A percentile compares a stretch with the other conserved stretches of the same genome.
Evolutionary conservation across 2,888 invertebrate species (phyloP).

Genomic region (Lutraria lutraria): DNA sequence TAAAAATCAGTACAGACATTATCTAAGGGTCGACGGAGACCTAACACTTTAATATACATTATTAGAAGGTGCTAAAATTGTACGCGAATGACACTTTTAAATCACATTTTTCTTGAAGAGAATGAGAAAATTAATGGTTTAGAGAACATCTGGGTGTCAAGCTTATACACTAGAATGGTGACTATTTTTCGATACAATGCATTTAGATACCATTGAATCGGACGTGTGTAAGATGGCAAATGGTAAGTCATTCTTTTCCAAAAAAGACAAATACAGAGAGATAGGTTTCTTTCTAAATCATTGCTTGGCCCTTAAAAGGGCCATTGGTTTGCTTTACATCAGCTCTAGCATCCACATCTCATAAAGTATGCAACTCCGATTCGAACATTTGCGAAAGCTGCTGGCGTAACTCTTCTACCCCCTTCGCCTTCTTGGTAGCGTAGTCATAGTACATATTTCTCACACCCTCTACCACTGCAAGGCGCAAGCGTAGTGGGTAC

Average conservation of each 20-base stretch:
- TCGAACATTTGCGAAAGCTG: constrained; percentile 12
- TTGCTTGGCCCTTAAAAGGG: constrained; percentile 66
- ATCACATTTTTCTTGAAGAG: too few species aligned
- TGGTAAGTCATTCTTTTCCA: background rate
- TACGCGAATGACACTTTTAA: too few species aligned
- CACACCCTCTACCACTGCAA: constrained; percentile 75
- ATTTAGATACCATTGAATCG: too few species aligned
- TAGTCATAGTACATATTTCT: constrained; percentile 74
- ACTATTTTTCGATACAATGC: too few species aligned
- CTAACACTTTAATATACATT: too few species aligned
- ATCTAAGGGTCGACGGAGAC: too few species aligned
- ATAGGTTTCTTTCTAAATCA: constrained; percentile 41
- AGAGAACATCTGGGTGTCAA: too few species aligned
- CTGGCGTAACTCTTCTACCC: constrained; percentile 45
- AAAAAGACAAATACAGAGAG: constrained; percentile 37
- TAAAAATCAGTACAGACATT: too few species aligned
- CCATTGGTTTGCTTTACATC: constrained; percentile 36
- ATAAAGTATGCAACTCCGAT: constrained; percentile 1
- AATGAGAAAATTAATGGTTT: too few species aligned
- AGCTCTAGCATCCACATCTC: background rate
- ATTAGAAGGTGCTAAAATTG: too few species aligned
- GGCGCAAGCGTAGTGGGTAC: constrained; percentile 77
- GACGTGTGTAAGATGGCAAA: background rate
- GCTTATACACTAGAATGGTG: too few species aligned
- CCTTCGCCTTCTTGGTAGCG: constrained; percentile 59